A percentile compares a stretch with the other conserved stretches of the same genome.
Conservation (phyloP, 2,888 invertebrate species). For the Trichopria drosophilae region DNA sequence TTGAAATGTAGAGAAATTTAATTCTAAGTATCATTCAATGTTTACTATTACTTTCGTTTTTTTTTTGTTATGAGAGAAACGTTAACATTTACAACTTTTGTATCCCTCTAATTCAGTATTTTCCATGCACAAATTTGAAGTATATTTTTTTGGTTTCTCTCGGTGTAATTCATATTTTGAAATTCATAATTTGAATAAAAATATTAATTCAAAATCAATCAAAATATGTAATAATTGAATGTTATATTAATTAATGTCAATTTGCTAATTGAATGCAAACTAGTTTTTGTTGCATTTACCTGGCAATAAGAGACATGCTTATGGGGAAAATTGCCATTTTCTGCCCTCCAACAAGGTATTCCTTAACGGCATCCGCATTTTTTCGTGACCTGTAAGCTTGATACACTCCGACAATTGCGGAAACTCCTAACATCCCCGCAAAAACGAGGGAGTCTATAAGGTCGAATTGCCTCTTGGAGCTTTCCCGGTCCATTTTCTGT, state of each 20-base stretch:
- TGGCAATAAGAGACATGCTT: slow-evolving; percentile 76
- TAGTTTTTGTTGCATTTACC: slow-evolving; percentile 59
- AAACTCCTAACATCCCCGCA: slow-evolving; percentile 66
- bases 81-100: no score
- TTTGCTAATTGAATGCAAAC: neutral
- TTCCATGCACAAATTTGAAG: no score
- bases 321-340: slow-evolving; percentile 79
- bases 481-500: no score
- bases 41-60: no score
- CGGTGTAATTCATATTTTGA: no score
- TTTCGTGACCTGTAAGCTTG: slow-evolving; percentile 71
- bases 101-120: no score
- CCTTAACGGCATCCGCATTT: slow-evolving; percentile 71
- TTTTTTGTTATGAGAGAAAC: no score
- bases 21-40: no score
- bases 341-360: slow-evolving; percentile 76
- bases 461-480: slow-evolving; percentile 61
- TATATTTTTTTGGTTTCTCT: no score
- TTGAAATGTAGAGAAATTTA: neutral
- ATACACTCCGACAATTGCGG: slow-evolving; percentile 71
- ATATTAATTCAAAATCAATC: no score
- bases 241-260: neutral
- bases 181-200: no score
- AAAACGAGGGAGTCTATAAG: slow-evolving; percentile 70
- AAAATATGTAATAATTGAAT: no score